These are phyloP conservation scores for Seira musarum DNA, from an alignment of 2,888 invertebrate genomes.

Conservation along the genomic window DNA sequence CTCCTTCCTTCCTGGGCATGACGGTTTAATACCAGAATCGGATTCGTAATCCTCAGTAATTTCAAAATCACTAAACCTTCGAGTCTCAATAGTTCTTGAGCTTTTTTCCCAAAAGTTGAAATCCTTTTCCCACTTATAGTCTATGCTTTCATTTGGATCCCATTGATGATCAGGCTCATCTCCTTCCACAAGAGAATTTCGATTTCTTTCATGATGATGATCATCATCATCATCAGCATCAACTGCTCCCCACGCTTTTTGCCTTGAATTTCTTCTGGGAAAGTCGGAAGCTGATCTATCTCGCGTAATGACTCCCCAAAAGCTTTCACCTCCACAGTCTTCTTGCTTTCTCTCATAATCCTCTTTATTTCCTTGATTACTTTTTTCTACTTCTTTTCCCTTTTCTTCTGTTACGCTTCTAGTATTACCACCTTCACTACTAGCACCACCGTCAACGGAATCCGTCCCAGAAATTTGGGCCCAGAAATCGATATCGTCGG, in stretches of 20 bases:
- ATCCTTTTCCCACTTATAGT: constrained; percentile 62
- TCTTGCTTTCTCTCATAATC: constrained; percentile 33
- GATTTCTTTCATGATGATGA: constrained; percentile 23
- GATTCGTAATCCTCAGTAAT: constrained; percentile 66
- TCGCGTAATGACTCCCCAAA: constrained; percentile 55
- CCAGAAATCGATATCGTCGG: constrained; percentile 68
- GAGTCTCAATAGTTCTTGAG: constrained; percentile 56
- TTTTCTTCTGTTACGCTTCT: constrained; percentile 17
- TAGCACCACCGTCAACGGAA: constrained; percentile 7
- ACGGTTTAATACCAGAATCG: constrained; percentile 61
- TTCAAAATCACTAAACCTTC: constrained; percentile 64
- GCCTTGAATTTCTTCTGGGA: constrained; percentile 14
- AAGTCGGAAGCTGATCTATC: constrained; percentile 52
- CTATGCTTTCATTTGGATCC: constrained; percentile 58
- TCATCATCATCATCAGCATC: constrained; percentile 18
- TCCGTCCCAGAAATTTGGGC: constrained; percentile 61
- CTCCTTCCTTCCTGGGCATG: constrained; percentile 29
- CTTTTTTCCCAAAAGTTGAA: constrained; percentile 67
- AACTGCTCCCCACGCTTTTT: neutral
- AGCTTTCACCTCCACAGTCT: constrained; percentile 30
- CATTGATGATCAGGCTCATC: constrained; percentile 25
- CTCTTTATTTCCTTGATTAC: constrained; percentile 47
- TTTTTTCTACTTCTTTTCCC: constrained; percentile 14
- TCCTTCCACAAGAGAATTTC: constrained; percentile 12
- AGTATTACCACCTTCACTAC: constrained; percentile 23